Percentiles rank a stretch among this genome's conserved stretches.
These are phyloP conservation scores for Larimichthys polyactis DNA, from an alignment of 2,113 vertebrate species.

Conservation along the genomic window DNA sequence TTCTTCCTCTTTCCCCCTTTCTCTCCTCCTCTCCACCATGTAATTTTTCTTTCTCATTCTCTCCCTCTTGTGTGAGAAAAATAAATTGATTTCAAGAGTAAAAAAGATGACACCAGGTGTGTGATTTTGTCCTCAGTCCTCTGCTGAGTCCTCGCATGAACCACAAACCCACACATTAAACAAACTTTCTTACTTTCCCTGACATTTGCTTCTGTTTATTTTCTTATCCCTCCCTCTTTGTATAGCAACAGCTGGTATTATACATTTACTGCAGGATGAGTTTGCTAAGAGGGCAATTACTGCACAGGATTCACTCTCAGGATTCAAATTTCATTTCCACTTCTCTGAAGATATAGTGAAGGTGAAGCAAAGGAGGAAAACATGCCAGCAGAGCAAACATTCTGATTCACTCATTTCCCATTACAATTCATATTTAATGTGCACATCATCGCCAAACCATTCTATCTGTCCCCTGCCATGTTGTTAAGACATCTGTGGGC, in stretches of 20 bases:
- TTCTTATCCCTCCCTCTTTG: slow-evolving; percentile 5
- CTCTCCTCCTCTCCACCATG: background rate
- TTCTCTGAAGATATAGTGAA: slow-evolving; percentile 12
- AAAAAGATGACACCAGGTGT: background rate
- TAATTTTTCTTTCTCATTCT: background rate
- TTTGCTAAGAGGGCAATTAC: slow-evolving; percentile 41
- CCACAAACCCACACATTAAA: background rate
- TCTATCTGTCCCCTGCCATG: background rate
- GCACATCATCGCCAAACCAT: background rate
- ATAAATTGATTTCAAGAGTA: slow-evolving; percentile 3
- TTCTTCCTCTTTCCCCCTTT: background rate
- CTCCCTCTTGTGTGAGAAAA: background rate
- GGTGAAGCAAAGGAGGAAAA: slow-evolving; percentile 11
- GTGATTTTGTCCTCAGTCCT: slow-evolving; percentile 7
- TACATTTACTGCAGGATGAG: slow-evolving; percentile 29
- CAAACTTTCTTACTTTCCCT: background rate
- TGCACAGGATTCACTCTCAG: slow-evolving; percentile 28
- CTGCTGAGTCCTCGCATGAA: slow-evolving; percentile 11
- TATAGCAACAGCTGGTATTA: slow-evolving; percentile 43
- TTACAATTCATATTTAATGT: slow-evolving; percentile 21
- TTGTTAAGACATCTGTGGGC: background rate
- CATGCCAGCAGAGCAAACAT: slow-evolving; percentile 23
- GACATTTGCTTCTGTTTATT: background rate
- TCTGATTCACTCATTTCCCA: slow-evolving; percentile 15
- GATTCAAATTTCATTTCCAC: slow-evolving; percentile 46